Conservation (phyloP, 2,797 vertebrate species). For the Paratrypauchen microcephalus region DNA sequence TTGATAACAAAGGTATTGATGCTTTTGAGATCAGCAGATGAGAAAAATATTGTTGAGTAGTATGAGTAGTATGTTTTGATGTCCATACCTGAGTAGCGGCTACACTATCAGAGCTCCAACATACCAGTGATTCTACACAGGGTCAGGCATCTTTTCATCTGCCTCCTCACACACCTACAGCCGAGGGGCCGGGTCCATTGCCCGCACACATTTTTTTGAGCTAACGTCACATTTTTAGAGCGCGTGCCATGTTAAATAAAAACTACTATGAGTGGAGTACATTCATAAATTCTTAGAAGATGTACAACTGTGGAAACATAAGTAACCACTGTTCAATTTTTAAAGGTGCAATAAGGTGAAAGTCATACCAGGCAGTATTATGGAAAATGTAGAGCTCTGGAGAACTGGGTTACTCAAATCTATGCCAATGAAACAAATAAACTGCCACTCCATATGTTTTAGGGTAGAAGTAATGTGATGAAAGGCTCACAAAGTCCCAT, state of each 20-base stretch:
- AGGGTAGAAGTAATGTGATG: too few species aligned
- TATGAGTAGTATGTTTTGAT: too few species aligned
- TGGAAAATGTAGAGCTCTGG: background rate
- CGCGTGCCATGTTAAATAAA: background rate
- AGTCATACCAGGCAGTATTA: background rate
- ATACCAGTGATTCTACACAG: conserved; percentile 61
- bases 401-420: background rate
- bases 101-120: conserved; percentile 60
- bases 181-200: conserved; percentile 12
- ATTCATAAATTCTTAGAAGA: conserved; percentile 1
- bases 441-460: too few species aligned
- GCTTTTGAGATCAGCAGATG: background rate
- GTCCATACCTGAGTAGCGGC: conserved; percentile 61
- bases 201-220: conserved; percentile 13
- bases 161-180: conserved; percentile 22
- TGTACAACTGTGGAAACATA: background rate
- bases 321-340: background rate
- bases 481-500: too few species aligned
- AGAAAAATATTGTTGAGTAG: background rate
- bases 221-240: conserved; percentile 8
- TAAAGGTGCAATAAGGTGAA: background rate
- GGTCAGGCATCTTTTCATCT: conserved; percentile 68
- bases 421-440: too few species aligned
- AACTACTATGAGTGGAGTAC: background rate
- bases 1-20: background rate